phyloP scores from a whole-genome alignment of 30 jellyfish, hydroid and myxozoan genomes.

The Sanderia malayensis region DNA sequence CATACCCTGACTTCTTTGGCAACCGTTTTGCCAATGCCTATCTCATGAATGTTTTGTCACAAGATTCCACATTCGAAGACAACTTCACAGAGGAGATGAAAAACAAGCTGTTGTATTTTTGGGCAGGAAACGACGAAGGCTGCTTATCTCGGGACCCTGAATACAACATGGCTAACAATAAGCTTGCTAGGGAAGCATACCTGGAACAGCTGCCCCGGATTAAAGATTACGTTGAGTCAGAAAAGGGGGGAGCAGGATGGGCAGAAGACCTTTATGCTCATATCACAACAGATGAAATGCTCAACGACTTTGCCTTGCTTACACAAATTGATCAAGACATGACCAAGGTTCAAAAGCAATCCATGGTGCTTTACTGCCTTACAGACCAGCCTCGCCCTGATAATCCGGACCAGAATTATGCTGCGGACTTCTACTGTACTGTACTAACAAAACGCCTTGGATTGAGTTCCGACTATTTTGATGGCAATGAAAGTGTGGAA shows the following conservation, averaged over 20 bases:
- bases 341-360: background rate
- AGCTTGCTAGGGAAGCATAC: background rate
- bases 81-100: background rate
- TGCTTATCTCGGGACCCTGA: background rate
- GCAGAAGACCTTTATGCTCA: background rate
- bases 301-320: background rate
- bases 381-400: background rate
- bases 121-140: background rate
- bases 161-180: background rate
- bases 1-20: background rate
- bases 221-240: background rate
- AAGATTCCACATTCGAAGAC: background rate
- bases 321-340: background rate
- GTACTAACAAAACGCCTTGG: background rate
- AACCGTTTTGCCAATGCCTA: background rate
- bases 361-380: slow-evolving; percentile 12
- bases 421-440: background rate
- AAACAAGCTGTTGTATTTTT: background rate
- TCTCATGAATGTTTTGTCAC: background rate
- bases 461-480: background rate
- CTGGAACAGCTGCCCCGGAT: background rate
- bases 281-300: background rate
- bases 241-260: background rate
- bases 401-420: background rate
- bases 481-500: background rate